A percentile compares a stretch with the other conserved stretches of the same genome.
These are phyloP conservation scores for Diacarnus erythraeanus DNA, from an alignment of 37 sponge, comb jelly and placozoan genomes.

Conservation along the genomic window DNA sequence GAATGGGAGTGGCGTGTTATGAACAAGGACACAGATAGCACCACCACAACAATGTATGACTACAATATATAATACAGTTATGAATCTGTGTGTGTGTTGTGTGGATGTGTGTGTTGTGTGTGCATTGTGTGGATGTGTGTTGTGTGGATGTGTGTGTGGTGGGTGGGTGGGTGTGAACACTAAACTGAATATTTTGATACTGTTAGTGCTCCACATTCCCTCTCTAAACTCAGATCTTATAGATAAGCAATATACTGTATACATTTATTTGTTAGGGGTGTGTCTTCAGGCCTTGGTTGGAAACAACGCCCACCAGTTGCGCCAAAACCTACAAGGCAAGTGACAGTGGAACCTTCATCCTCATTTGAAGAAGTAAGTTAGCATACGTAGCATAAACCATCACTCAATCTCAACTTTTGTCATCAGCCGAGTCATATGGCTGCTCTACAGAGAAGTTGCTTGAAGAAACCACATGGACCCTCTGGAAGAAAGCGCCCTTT, in stretches of 20 bases:
- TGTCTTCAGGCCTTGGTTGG: no score
- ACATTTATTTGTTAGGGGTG: no score
- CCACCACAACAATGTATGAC: neutral
- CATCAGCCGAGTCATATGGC: constrained; percentile 22
- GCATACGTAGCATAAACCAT: neutral
- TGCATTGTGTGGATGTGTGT: neutral
- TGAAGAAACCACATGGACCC: constrained; percentile 34
- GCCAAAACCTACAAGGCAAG: constrained; percentile 36
- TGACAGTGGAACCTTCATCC: constrained; percentile 19
- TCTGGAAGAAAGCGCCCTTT: constrained; percentile 29
- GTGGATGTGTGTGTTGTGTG: constrained; percentile 9
- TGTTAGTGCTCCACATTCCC: no score
- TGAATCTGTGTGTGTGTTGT: neutral
- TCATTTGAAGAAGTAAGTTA: constrained; percentile 38
- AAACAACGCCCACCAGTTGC: constrained; percentile 31
- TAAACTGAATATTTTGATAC: no score
- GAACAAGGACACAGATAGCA: constrained; percentile 2
- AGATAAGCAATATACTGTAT: no score
- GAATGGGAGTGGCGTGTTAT: constrained; percentile 57
- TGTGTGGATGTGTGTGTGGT: neutral
- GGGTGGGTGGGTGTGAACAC: neutral
- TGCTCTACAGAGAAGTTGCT: neutral
- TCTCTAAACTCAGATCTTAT: no score
- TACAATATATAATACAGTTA: neutral
- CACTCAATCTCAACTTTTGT: no score